Evolutionary conservation across 1,140 invertebrate genomes (phyloP).

Genomic region (Drosophila paulistorum): DNA sequence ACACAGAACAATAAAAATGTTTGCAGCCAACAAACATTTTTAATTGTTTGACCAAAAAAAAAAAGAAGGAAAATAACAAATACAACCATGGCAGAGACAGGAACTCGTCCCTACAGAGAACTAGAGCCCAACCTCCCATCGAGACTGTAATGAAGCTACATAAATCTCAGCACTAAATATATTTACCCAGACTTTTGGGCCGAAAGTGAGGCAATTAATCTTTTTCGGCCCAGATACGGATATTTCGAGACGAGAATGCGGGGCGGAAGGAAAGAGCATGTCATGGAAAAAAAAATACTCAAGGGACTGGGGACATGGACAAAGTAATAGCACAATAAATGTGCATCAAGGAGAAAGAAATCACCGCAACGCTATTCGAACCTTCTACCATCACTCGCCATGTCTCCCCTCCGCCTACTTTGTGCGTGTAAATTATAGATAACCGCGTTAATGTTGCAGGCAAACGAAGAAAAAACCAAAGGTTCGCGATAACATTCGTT

Average conservation of each 20-base stretch:
- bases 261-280: neutral
- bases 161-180: conserved; percentile 79
- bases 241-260: conserved; percentile 21
- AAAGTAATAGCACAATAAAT: conserved; percentile 72
- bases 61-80: conserved; percentile 28
- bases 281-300: conserved; percentile 59
- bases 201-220: conserved; percentile 68
- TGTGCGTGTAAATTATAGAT: conserved; percentile 76
- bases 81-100: neutral
- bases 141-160: conserved; percentile 70
- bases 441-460: conserved; percentile 77
- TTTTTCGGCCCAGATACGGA: conserved; percentile 33
- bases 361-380: conserved; percentile 34
- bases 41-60: conserved; percentile 67
- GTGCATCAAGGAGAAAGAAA: conserved; percentile 61
- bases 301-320: conserved; percentile 39
- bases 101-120: neutral
- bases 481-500: conserved; percentile 1
- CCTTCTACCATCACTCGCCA: conserved; percentile 8
- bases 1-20: conserved; percentile 70
- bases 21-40: conserved; percentile 51
- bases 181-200: conserved; percentile 57
- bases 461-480: conserved; percentile 29
- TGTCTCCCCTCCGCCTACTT: neutral
- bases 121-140: neutral